Evolutionary conservation across 2,888 invertebrate genomes (phyloP), one percentile per base, ranked within the genome.

Genomic region (Xiphydria camelus): DNA sequence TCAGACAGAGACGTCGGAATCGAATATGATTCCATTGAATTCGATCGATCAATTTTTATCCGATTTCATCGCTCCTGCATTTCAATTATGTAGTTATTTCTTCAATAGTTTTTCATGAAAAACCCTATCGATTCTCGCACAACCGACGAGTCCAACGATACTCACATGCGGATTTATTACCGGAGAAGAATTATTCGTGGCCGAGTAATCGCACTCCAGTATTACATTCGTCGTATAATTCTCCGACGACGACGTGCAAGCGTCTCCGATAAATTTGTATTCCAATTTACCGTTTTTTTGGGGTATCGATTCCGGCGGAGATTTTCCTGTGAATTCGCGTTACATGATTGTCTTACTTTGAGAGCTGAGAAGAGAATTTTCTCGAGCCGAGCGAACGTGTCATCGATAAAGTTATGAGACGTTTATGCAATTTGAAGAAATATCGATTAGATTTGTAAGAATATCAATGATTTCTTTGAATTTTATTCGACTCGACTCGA

Each of bases 201-300:
- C 56, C 9, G 39, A 10, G 20, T 61, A 66, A 48, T 68, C 62
- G 50, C 72, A 73, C 32, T 53, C 55, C 66, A 69, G 66, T 26
- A 55, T 45, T 20, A 72, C 49, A 23, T 53, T 47, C 4, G 63
- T 59, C 3, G 43, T 55, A 45, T 68, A 71, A 17, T 51, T 57
- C 7, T 25, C 18, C 18, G 41, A 19, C 6, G 15, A 12, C 6
- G 15, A 12, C n/a, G 35, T 49, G 43, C 68, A 71, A n/a, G 33
- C n/a, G 26, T 62, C 64, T n/a, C 70, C 68, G n/a, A 32, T 51
- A 32, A 64, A 70, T 17, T 43, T 41, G 42, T 63, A 70, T 9
- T 43, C 34, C 21, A 62, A 48, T 19, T 43, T 43, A 5, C 64
- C 62, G 31, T 45, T 41, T 12, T 47, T 47, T 3, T 17, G 7